phyloP scores from a whole-genome alignment of 2,113 vertebrate genomes.

The Dolichallabes microphthalmus region DNA sequence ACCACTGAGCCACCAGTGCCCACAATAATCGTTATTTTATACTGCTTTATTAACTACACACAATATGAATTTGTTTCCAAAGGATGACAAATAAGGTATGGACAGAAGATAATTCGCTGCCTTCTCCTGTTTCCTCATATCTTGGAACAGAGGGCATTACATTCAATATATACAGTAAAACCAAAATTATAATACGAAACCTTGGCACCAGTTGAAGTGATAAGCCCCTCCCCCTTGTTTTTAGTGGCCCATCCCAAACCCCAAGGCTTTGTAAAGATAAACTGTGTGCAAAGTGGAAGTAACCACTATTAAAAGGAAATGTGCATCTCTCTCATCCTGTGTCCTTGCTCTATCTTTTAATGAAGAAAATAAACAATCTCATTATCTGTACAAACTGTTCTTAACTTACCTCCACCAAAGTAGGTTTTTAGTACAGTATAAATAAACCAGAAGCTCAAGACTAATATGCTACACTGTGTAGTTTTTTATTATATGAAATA shows the following conservation, averaged over 20 bases:
- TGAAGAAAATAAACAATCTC: neutral
- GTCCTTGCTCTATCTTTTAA: no score
- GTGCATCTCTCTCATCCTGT: no score
- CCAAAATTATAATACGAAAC: neutral
- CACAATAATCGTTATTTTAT: no score
- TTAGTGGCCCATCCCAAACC: neutral
- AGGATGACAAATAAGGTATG: constrained; percentile 7
- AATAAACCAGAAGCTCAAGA: neutral
- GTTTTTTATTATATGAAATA: constrained; percentile 65
- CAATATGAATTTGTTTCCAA: neutral
- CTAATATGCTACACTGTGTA: constrained; percentile 49
- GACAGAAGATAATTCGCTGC: constrained; percentile 36
- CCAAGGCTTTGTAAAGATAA: neutral
- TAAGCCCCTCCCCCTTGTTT: neutral
- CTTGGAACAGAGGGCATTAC: neutral
- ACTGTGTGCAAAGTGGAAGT: no score
- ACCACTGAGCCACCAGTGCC: no score
- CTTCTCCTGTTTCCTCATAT: constrained; percentile 18
- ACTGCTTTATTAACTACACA: neutral
- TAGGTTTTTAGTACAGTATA: neutral
- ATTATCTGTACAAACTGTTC: neutral
- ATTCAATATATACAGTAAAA: constrained; percentile 17
- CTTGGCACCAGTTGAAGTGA: neutral
- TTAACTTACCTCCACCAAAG: neutral
- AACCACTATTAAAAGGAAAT: no score